Evolutionary conservation across 2,113 vertebrate genomes (phyloP), one percentile per base, ranked within the genome.

Genomic region (Agapornis roseicollis): DNA sequence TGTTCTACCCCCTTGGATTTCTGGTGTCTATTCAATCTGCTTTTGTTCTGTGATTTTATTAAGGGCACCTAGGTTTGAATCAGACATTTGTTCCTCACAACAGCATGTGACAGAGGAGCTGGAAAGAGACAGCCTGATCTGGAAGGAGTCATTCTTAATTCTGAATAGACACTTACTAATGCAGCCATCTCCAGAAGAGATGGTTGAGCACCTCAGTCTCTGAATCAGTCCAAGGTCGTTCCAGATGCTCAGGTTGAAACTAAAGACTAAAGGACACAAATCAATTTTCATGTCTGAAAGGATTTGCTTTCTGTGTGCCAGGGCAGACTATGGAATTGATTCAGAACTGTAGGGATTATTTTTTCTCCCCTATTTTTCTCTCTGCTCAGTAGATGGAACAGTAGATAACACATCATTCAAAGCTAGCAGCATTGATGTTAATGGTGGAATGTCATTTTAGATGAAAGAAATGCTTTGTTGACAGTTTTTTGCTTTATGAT

Each of bases 121-220:
- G 79, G 44, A 85, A 87, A 88, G 49, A 90, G 61, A 72, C 77
- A 86, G 78, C 77, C 37, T 52, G 17, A 77, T 88, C 60, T 42
- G 37, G 76, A 83, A 95, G 85, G 80, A 97, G 82, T 94, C 68
- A 44, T 95, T 85, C 76, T 35, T 70, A 63, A 58, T 89, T 96
- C 79, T 90, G 6, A 77, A 64, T 65, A 93, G 82, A 49, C 11
- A 5, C 25, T 63, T 69, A 65, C 20, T 88, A 73, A 89, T 60
- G 33, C 29, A 85, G 31, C 64, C 24, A 17, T 58, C 47, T 77
- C 35, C 29, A 17, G 61, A 79, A 95, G 44, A 44, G 44, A 44
- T 16, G 9, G n/a, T n/a, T 19, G 37, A 83, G 35, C 55, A 71
- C 55, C 46, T 82, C 42, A n/a, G 50, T 70, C 60, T 52, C 69